Evolutionary conservation across 2,113 vertebrate genomes (phyloP), one percentile per base, ranked within the genome.

Genomic region (Otus sunia): DNA sequence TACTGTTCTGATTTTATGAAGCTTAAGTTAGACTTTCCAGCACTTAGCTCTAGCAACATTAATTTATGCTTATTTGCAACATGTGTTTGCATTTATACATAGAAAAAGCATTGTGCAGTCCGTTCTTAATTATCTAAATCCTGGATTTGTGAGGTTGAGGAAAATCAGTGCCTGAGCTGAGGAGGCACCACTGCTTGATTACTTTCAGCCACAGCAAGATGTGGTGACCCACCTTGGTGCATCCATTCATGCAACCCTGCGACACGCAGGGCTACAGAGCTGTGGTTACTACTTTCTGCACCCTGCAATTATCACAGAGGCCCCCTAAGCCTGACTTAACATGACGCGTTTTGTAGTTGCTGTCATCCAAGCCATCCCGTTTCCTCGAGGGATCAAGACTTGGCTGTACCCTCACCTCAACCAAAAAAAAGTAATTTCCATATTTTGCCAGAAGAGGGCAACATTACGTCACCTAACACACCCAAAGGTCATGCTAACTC

Each of bases 381-480:
- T 45, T 2, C 4, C 53, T 2, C 6, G 1, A 6, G 3, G 9
- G 10, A 56, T 13, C 16, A 1, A 4, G 15, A 4, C n/a, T 11
- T 0, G 45, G 6, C 14, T 1, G 19, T 0, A 3, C 7, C 5
- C 15, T 19, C 1, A 18, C 11, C 21, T 1, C 34, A 8, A 1
- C 3, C 11, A 6, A 56, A 66, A 41, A n/a, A 17, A 73, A 60
- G 22, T 25, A 3, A 26, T 88, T 77, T 58, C 49, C 34, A 1
- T 0, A 25, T 10, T 14, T 55, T 49, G 29, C 87, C 97, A 87
- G 91, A 4, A 94, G 97, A 89, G 93, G 96, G 96, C 93, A 88
- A 59, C 39, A 30, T 58, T 26, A 9, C 5, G 37, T 14, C 79
- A 72, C 3, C 53, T 11, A 89, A 77, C 68, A 1, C 32, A 4